These are phyloP conservation scores for Gryon sp. DNA, from an alignment of 1,140 invertebrate species.

Conservation along the genomic window DNA sequence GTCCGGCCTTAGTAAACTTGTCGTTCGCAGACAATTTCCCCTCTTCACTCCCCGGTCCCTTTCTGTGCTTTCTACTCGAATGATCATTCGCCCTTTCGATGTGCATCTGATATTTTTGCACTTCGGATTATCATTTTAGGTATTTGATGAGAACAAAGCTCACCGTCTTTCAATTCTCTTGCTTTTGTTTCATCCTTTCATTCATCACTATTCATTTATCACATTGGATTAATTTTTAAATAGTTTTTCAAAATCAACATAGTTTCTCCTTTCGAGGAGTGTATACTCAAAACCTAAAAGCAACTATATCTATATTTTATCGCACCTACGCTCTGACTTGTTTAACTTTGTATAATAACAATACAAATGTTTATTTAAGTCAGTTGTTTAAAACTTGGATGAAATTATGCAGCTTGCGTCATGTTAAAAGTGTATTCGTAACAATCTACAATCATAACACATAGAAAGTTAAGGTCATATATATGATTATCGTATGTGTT, in stretches of 20 bases:
- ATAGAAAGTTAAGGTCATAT: too few species aligned
- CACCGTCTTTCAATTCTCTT: slow-evolving; percentile 3
- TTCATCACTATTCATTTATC: slow-evolving; percentile 4
- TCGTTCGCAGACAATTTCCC: slow-evolving; percentile 32
- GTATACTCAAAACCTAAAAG: background rate
- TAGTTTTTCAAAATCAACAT: background rate
- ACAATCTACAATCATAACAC: too few species aligned
- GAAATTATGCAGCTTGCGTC: background rate
- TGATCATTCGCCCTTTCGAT: slow-evolving; percentile 37
- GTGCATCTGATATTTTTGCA: slow-evolving; percentile 21
- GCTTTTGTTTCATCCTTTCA: background rate
- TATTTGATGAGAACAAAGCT: slow-evolving; percentile 17
- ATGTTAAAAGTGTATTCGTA: background rate
- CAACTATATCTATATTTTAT: too few species aligned
- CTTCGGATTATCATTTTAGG: slow-evolving; percentile 26
- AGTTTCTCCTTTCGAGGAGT: background rate
- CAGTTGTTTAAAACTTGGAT: background rate
- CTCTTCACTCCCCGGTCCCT: too few species aligned
- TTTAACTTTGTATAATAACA: slow-evolving; percentile 9
- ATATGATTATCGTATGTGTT: too few species aligned
- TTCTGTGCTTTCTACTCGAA: slow-evolving; percentile 28
- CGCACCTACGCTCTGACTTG: background rate
- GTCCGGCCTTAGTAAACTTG: slow-evolving; percentile 38
- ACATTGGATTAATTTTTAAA: slow-evolving; percentile 6
- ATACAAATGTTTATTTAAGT: slow-evolving; percentile 21